These are phyloP conservation scores for Cheumatopsyche charites DNA, from an alignment of 1,140 invertebrate species.

Conservation along the genomic window DNA sequence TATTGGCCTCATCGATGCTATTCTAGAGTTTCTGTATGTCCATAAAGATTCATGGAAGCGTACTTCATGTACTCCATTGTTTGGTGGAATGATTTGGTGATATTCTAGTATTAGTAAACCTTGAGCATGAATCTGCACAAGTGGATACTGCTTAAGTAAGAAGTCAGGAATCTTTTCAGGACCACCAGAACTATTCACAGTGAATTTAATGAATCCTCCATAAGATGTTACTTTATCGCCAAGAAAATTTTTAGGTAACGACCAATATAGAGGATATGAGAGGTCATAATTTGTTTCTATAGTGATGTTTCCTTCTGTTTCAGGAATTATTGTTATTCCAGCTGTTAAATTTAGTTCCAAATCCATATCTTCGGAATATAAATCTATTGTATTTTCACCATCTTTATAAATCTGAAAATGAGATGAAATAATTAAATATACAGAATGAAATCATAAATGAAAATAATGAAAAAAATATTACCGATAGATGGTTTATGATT, in stretches of 20 bases:
- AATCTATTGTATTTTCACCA: conserved; percentile 50
- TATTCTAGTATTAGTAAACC: conserved; percentile 78
- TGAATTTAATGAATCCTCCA: conserved; percentile 86
- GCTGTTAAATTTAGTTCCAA: conserved; percentile 62
- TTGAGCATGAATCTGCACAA: conserved; percentile 86
- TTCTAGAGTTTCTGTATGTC: conserved; percentile 52
- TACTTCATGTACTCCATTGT: conserved; percentile 56
- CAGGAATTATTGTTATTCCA: conserved; percentile 71
- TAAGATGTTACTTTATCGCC: conserved; percentile 92
- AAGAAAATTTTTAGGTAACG: conserved; percentile 79
- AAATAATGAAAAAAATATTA: conserved; percentile 32
- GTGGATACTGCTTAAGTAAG: conserved; percentile 69
- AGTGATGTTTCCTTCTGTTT: conserved; percentile 67
- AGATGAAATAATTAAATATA: conserved; percentile 25
- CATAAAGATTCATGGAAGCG: conserved; percentile 68
- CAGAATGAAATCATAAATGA: neutral
- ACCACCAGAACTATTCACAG: conserved; percentile 70
- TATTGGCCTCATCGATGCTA: conserved; percentile 14
- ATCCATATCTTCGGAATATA: conserved; percentile 51
- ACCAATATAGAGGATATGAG: conserved; percentile 85
- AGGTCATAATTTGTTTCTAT: conserved; percentile 70
- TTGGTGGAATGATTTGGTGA: conserved; percentile 68
- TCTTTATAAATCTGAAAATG: conserved; percentile 54
- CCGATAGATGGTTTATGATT: conserved; percentile 41
- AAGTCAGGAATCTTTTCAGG: conserved; percentile 65